Base-by-base conservation (phyloP, 92 coral and sea anemone genomes). In the Chrysogorgia sp. region DNA sequence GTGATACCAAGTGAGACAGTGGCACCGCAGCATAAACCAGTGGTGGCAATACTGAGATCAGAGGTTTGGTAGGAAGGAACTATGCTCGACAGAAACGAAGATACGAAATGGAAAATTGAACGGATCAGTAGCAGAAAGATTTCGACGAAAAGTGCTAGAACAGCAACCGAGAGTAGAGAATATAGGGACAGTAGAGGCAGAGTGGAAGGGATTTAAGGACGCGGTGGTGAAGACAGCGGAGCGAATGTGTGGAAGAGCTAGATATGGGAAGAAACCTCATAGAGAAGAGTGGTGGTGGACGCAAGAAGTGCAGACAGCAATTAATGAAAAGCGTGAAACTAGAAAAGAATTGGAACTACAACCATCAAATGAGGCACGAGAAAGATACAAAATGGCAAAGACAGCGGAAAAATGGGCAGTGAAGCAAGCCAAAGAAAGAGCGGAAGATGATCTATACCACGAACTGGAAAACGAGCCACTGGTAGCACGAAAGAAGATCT, bases 261-360 rank as follows among this genome's bases (percentile, higher is more conserved):
- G 28, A 10, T 24, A 29, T 3, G 25, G 48, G 47, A 68, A 25
- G 75, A 68, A 26, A 40, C 32, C 34, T 33, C 40, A 10, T n/a
- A 34, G 53, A n/a, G n/a, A 47, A 7, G 53, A 47, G 15, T 47
- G 19, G 12, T 68, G 75, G 75, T 68, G 58, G 75, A 68, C 49
- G 35, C 14, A 68, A 0, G 34, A 68, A 15, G 75, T 68, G 15
- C 26, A 41, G 10, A 33, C 1, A 26, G 75, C 57, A 17, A 24
- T 26, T 3, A 40, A 25, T 12, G 14, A 2, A 6, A 68, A 68
- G 26, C 40, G 24, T 14, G 7, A 68, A 22, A 1, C 19, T 14
- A 23, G n/a, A n/a, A 41, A 34, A 43, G 19, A 22, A 6, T 40
- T 29, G 75, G 17, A 2, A 19, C 32, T 43, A 13, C 49, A 14